Evolutionary conservation across 2,888 invertebrate genomes (phyloP).

Genomic region (Xylocampa areola): DNA sequence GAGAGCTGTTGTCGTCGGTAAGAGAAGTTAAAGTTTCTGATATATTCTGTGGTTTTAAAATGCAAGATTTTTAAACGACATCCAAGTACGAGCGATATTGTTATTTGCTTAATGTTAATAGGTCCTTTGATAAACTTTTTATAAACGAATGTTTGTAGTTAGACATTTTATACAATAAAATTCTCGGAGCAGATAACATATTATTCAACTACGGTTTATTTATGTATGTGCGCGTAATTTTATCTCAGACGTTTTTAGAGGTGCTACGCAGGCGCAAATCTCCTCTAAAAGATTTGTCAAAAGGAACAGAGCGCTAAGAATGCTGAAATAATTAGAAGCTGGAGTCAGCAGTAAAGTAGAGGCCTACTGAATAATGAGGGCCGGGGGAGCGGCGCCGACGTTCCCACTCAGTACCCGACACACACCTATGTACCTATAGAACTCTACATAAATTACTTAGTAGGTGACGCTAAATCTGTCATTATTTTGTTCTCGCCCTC

Average conservation of each 20-base stretch:
- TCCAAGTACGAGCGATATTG: constrained; percentile 1
- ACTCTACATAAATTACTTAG: constrained; percentile 57
- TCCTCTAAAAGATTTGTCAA: constrained; percentile 60
- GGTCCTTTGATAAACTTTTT: constrained; percentile 11
- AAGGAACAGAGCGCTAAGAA: constrained; percentile 60
- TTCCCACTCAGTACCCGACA: constrained; percentile 42
- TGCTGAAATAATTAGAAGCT: constrained; percentile 68
- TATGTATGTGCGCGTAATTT: constrained; percentile 41
- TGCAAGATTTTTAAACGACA: not conserved
- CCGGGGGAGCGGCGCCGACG: constrained; percentile 30
- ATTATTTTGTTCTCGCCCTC: constrained; percentile 40
- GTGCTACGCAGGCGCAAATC: constrained; percentile 50
- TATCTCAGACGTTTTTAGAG: constrained; percentile 51
- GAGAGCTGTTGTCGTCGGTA: not conserved
- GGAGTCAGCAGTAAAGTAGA: constrained; percentile 60
- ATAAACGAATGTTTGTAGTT: constrained; percentile 17
- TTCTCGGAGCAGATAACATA: constrained; percentile 15
- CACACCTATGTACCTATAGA: constrained; percentile 41
- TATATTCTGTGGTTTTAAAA: constrained; percentile 13
- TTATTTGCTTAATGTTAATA: constrained; percentile 11
- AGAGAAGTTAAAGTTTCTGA: not conserved
- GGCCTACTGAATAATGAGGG: constrained; percentile 64
- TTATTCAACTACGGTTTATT: constrained; percentile 26
- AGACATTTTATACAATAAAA: constrained; percentile 15
- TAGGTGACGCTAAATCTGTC: constrained; percentile 50